Conservation (phyloP, 1,140 invertebrate genomes). For the Chrysoperla carnea region DNA sequence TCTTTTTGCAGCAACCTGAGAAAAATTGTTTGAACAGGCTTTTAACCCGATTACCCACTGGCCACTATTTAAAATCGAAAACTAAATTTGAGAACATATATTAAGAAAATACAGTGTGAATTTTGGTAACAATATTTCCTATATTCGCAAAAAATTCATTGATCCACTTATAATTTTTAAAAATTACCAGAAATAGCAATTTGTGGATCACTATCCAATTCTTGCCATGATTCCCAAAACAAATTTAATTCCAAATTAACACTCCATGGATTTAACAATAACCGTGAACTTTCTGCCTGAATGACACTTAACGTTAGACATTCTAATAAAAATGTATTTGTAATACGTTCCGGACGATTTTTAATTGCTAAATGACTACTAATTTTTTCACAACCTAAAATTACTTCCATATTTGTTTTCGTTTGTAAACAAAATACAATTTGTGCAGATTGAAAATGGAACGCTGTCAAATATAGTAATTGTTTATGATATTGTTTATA, state of each 20-base stretch:
- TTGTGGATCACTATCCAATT: constrained; percentile 22
- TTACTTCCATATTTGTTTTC: constrained; percentile 24
- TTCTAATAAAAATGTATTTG: constrained; percentile 26
- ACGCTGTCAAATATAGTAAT: constrained; percentile 4
- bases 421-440: constrained; percentile 29
- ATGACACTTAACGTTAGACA: constrained; percentile 30
- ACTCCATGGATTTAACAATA: constrained; percentile 39
- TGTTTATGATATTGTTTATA: no score
- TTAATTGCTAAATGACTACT: constrained; percentile 25
- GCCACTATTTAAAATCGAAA: no score
- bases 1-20: no score
- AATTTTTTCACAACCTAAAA: constrained; percentile 25
- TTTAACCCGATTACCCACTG: no score
- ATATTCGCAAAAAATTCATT: no score
- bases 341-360: constrained; percentile 30
- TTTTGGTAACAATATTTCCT: no score
- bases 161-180: no score
- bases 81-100: no score
- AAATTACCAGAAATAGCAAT: constrained; percentile 29
- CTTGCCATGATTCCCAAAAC: constrained; percentile 38
- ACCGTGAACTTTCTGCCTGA: constrained; percentile 20
- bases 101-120: no score
- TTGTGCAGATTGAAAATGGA: constrained; percentile 30
- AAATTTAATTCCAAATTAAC: constrained; percentile 26
- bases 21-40: no score